Base-by-base conservation (phyloP, 2,113 vertebrate genomes). In the Ailuropoda melanoleuca region DNA sequence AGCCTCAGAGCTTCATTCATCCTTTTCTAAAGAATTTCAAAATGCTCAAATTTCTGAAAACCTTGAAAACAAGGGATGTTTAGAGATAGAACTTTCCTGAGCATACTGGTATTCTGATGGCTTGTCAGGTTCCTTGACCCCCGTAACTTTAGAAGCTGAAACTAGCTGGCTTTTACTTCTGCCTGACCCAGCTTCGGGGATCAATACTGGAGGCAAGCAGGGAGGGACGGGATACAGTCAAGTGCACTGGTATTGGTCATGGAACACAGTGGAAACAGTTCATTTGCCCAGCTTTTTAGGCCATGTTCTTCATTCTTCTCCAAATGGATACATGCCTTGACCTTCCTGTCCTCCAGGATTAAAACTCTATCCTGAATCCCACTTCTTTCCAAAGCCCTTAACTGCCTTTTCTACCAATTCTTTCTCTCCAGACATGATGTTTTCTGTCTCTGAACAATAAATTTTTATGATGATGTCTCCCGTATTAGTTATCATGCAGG, bases 1-100 rank as follows among this genome's bases (percentile, higher is more conserved):
- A 75, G 8, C 17, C 43, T 86, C n/a, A 74, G 81, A 87, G 23
- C 48, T n/a, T 43, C 50, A 37, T 3, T 7, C 17, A 24, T 0
- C 24, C 23, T 17, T 90, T 74, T 34, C 48, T 37, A 64, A 90
- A 86, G 74, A 87, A 53, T 64, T 75, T 85, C 11, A 83, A 55
- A 75, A 48, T 60, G 8, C 18, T 90, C 31, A 12, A 60, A 23
- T 50, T 56, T 90, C 50, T 87, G 26, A 31, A 75, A 81, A 43
- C n/a, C 2, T 3, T 7, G 17, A 37, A 23, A 46, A 46, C 39
- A 48, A 81, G 6, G 31, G 23, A 1, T 74, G 7, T 88, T 75
- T 90, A 55, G 15, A 96, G 10, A n/a, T 2, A 88, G 12, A 17
- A 13, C 37, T 74, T 64, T 24, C 48, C 31, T 68, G 48, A 58